Evolutionary conservation across 2,888 invertebrate species (phyloP).

Genomic region (Andrena flavipes): DNA sequence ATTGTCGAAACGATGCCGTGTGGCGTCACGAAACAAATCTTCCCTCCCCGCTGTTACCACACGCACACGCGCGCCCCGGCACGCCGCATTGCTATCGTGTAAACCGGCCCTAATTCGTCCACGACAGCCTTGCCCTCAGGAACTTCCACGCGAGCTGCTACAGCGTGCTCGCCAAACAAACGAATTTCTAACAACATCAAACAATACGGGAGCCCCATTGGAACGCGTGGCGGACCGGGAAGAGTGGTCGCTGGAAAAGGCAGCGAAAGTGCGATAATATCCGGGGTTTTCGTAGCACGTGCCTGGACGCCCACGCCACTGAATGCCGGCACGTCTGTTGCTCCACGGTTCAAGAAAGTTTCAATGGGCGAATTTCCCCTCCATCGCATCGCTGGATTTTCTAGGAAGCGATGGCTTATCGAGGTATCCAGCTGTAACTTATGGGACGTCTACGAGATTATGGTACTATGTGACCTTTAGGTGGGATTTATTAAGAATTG

Average conservation of each 20-base stretch:
- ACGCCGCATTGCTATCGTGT: slow-evolving; percentile 6
- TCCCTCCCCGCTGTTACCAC: neutral
- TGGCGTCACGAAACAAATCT: slow-evolving; percentile 17
- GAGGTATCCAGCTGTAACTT: neutral
- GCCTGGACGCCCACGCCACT: slow-evolving; percentile 50
- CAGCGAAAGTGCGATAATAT: slow-evolving; percentile 47
- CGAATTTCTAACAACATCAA: slow-evolving; percentile 50
- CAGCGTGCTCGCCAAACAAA: slow-evolving; percentile 43
- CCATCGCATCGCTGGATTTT: neutral
- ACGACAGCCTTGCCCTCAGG: neutral
- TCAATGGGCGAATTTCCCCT: slow-evolving; percentile 5
- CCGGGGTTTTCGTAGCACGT: slow-evolving; percentile 52
- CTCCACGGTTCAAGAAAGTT: neutral
- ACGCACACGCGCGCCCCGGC: neutral
- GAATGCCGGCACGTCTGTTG: slow-evolving; percentile 7
- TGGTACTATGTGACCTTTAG: neutral
- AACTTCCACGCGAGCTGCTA: slow-evolving; percentile 26
- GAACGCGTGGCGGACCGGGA: slow-evolving; percentile 19
- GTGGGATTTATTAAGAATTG: neutral
- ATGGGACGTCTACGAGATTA: neutral
- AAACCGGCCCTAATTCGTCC: slow-evolving; percentile 23
- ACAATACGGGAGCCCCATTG: slow-evolving; percentile 16
- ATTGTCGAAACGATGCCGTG: slow-evolving; percentile 18
- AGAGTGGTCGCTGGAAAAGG: slow-evolving; percentile 12
- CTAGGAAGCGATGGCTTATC: slow-evolving; percentile 17